A percentile compares a stretch with the other conserved stretches of the same genome.
These are phyloP conservation scores for Heterodera carotae DNA, from an alignment of 1,140 invertebrate species.

Conservation along the genomic window DNA sequence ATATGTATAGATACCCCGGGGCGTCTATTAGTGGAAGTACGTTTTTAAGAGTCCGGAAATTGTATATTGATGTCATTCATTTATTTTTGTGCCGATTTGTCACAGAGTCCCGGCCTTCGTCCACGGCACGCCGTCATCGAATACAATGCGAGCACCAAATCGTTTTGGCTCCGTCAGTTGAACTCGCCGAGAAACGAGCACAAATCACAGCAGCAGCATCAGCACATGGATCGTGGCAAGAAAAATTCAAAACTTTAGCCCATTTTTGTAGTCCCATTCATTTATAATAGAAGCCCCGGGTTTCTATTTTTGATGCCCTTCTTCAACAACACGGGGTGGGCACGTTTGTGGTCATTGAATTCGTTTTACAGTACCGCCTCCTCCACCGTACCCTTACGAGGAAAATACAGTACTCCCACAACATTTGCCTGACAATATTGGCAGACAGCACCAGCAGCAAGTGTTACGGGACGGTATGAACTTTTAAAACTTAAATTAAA, in stretches of 20 bases:
- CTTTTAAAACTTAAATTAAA: background rate
- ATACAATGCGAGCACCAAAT: conserved; percentile 42
- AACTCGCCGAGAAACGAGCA: background rate
- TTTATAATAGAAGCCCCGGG: background rate
- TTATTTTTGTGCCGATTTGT: conserved; percentile 6
- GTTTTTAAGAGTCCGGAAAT: too few species aligned
- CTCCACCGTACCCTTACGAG: conserved; percentile 7
- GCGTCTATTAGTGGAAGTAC: too few species aligned
- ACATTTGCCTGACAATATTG: background rate
- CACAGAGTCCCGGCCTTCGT: conserved; percentile 26
- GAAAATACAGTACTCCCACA: background rate
- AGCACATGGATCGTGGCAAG: background rate
- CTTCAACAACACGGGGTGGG: too few species aligned
- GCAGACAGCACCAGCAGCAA: too few species aligned
- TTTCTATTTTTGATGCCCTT: too few species aligned
- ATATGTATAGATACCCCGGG: too few species aligned
- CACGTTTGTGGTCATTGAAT: background rate
- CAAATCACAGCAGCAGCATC: background rate
- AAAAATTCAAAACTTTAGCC: background rate
- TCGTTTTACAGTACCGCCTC: background rate
- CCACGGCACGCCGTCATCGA: conserved; percentile 45
- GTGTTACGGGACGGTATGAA: background rate
- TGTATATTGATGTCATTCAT: too few species aligned
- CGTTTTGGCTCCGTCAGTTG: conserved; percentile 46
- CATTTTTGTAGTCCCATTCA: background rate